These are phyloP conservation scores for Paguma larvata DNA, from an alignment of 2,797 vertebrate genomes.

Conservation along the genomic window DNA sequence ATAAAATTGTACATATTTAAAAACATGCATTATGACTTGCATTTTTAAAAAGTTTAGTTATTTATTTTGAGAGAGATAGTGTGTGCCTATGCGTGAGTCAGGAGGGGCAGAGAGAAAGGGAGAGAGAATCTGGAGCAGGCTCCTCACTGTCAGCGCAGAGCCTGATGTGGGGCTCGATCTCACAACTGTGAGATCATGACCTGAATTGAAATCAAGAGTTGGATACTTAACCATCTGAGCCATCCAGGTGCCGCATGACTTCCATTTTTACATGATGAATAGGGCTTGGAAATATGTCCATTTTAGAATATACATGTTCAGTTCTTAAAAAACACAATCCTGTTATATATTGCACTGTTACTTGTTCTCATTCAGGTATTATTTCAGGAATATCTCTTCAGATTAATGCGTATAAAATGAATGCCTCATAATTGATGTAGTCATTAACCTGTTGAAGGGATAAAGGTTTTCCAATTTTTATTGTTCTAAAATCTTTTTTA, in stretches of 20 bases:
- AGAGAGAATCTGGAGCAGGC: too few species aligned
- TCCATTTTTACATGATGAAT: neutral
- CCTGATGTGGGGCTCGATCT: too few species aligned
- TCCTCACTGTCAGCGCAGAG: too few species aligned
- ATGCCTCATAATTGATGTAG: neutral
- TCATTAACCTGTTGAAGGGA: neutral
- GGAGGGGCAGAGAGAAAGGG: too few species aligned
- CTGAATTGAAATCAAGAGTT: too few species aligned
- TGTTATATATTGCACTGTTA: neutral
- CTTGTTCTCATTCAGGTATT: neutral
- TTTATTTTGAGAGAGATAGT: too few species aligned
- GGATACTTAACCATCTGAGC: too few species aligned
- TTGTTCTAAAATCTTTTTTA: neutral
- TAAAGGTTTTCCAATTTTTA: neutral
- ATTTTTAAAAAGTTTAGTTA: neutral
- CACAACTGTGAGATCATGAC: too few species aligned
- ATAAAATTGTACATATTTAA: neutral
- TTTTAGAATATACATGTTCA: neutral
- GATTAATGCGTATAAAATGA: neutral
- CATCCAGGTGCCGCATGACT: neutral
- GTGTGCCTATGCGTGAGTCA: too few species aligned
- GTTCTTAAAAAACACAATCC: neutral
- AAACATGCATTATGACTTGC: neutral
- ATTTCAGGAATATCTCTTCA: slow-evolving; percentile 33
- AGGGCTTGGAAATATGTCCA: neutral